Evolutionary conservation across 2,888 invertebrate genomes (phyloP).

Genomic region (Coremacera marginata): DNA sequence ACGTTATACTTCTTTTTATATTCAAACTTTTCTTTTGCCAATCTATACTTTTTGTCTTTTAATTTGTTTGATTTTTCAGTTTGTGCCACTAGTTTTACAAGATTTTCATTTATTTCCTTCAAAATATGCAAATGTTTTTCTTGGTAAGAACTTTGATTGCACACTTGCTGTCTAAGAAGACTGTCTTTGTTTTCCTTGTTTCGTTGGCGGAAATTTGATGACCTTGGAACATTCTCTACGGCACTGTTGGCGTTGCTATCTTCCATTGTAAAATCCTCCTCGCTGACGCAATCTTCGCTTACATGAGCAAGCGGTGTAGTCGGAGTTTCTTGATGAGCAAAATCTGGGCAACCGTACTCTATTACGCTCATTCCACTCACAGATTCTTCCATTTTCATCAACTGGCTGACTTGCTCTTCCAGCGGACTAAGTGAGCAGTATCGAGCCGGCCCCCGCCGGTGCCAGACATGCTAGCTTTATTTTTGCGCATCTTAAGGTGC

Average conservation of each 20-base stretch:
- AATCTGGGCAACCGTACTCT: no score
- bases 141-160: conserved; percentile 15
- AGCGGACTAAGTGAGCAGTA: conserved; percentile 36
- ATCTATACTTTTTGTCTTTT: neutral
- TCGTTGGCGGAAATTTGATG: neutral
- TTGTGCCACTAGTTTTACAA: neutral
- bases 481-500: conserved; percentile 26
- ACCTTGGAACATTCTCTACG: no score
- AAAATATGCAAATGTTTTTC: neutral
- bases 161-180: conserved; percentile 12
- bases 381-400: conserved; percentile 14
- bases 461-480: conserved; percentile 35
- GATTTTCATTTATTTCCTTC: conserved; percentile 1
- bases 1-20: conserved; percentile 14
- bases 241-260: neutral
- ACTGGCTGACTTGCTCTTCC: conserved; percentile 26
- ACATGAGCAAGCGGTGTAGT: neutral
- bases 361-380: conserved; percentile 16
- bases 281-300: neutral
- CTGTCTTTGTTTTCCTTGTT: neutral
- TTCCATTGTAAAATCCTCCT: neutral
- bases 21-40: neutral
- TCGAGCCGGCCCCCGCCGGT: conserved; percentile 37
- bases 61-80: neutral
- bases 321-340: neutral